A percentile compares a stretch with the other conserved stretches of the same genome.
phyloP scores from a whole-genome alignment of 2,797 vertebrate species.

The Premnoplex brunnescens region DNA sequence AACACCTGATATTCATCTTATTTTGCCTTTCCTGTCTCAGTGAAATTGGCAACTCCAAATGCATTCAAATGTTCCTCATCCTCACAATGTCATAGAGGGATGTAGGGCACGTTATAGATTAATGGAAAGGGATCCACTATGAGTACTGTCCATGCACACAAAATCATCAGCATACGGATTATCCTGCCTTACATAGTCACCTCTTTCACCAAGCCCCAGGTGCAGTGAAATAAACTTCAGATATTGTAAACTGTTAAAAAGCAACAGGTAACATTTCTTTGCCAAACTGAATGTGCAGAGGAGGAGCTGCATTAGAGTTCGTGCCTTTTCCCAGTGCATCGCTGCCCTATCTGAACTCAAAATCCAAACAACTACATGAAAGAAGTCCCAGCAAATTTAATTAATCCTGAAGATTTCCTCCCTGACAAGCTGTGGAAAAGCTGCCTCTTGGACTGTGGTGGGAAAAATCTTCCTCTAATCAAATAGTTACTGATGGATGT shows the following conservation, averaged over 20 bases:
- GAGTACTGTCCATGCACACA: neutral
- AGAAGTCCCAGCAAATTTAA: neutral
- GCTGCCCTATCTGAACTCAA: neutral
- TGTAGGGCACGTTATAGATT: neutral
- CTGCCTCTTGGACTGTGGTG: neutral
- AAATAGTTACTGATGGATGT: slow-evolving; percentile 3
- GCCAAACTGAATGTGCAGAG: neutral
- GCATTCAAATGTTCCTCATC: neutral
- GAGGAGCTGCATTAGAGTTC: neutral
- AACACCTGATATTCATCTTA: neutral
- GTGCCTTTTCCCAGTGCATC: neutral
- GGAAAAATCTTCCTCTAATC: slow-evolving; percentile 22
- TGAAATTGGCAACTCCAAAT: neutral
- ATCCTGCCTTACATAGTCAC: neutral
- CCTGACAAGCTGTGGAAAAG: neutral
- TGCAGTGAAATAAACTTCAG: neutral
- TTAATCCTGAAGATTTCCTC: slow-evolving; percentile 8
- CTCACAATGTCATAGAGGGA: neutral
- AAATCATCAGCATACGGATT: neutral
- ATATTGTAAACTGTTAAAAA: neutral
- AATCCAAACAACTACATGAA: neutral
- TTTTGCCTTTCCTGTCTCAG: neutral
- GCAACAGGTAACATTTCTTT: neutral
- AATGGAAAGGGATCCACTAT: neutral
- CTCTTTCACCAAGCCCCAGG: neutral